These are phyloP conservation scores for Drosophila longiperda DNA, from an alignment of 2,888 invertebrate species.

Conservation along the genomic window DNA sequence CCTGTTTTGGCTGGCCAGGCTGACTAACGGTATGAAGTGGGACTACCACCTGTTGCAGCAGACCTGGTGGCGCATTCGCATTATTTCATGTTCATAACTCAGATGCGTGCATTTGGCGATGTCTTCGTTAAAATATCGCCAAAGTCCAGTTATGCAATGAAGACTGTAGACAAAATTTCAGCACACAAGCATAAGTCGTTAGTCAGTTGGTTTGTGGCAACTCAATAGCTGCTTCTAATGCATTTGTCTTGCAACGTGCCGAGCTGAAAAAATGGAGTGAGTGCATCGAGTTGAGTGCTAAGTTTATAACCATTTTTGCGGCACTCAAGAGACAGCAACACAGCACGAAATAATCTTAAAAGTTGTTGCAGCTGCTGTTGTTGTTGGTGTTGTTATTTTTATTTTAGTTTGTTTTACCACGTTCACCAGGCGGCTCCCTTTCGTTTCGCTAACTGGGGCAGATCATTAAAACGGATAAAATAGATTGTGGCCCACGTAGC, in stretches of 20 bases:
- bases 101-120: slow-evolving; percentile 62
- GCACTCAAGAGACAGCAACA: slow-evolving; percentile 41
- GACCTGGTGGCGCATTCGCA: slow-evolving; percentile 65
- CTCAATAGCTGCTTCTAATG: slow-evolving; percentile 72
- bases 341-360: slow-evolving; percentile 31
- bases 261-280: slow-evolving; percentile 58
- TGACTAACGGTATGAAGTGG: slow-evolving; percentile 59
- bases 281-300: slow-evolving; percentile 66
- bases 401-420: slow-evolving; percentile 54
- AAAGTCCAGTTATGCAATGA: slow-evolving; percentile 80
- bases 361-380: slow-evolving; percentile 44
- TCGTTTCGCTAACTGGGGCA: slow-evolving; percentile 78
- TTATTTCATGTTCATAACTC: slow-evolving; percentile 80
- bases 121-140: slow-evolving; percentile 78
- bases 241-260: slow-evolving; percentile 62
- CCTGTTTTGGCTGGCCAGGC: slow-evolving; percentile 55
- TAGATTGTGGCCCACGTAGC: slow-evolving; percentile 76
- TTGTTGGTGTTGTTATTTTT: slow-evolving; percentile 27
- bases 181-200: slow-evolving; percentile 12
- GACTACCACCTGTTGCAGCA: slow-evolving; percentile 66
- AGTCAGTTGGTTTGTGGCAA: slow-evolving; percentile 32
- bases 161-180: slow-evolving; percentile 54
- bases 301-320: slow-evolving; percentile 68
- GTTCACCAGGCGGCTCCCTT: slow-evolving; percentile 71
- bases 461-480: slow-evolving; percentile 80